These are phyloP conservation scores for Astropecten irregularis DNA, from an alignment of 53 echinoderm and acorn worm species.

Conservation along the genomic window DNA sequence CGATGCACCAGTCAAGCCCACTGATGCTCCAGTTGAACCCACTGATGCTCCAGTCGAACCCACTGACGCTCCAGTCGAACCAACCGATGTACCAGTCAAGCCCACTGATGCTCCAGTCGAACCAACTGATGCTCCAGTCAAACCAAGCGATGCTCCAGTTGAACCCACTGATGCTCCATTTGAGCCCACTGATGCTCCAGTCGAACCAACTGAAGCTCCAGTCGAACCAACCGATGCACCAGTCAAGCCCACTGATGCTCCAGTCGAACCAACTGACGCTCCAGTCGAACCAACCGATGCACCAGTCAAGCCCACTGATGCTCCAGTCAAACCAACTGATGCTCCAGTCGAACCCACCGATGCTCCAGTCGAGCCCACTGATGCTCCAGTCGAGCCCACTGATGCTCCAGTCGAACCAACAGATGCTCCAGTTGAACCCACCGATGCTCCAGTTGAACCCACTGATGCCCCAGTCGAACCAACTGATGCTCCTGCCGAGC, in stretches of 20 bases:
- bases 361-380: not conserved
- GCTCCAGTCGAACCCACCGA: not conserved
- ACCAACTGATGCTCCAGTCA: not conserved
- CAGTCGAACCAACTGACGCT: not conserved
- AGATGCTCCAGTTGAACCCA: conserved; percentile 3
- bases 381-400: not conserved
- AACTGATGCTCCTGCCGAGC: not conserved
- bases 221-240: not conserved
- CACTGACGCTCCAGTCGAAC: conserved; percentile 4
- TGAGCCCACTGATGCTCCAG: not conserved
- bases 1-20: not conserved
- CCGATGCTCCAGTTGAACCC: not conserved
- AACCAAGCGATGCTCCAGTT: not conserved
- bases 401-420: not conserved
- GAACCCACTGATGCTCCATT: not conserved
- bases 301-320: not conserved
- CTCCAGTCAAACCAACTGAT: not conserved
- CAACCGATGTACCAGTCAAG: not conserved
- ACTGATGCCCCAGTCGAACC: conserved; percentile 17
- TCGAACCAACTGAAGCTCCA: not conserved
- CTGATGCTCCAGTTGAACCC: conserved; percentile 11
- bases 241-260: not conserved
- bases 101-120: conserved; percentile 6
- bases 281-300: conserved; percentile 1
- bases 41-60: not conserved